Evolutionary conservation across 2,797 vertebrate genomes (phyloP).

Genomic region (Melanotaenia parkinsoni): DNA sequence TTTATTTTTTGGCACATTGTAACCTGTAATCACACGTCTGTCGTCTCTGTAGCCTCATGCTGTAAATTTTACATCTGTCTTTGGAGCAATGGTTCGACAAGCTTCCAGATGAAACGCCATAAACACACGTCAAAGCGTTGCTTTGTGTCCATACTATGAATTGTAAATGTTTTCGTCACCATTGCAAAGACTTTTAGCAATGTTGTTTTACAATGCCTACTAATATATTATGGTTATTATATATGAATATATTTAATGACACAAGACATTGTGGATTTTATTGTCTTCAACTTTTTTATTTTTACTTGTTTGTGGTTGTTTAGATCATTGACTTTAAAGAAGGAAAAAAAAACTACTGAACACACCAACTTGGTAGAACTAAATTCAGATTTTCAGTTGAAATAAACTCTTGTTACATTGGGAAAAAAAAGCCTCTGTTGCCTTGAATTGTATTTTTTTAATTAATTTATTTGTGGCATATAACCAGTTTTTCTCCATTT

Average conservation of each 20-base stretch:
- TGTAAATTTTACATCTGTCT: constrained; percentile 72
- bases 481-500: background rate
- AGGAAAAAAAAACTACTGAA: constrained; percentile 92
- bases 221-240: constrained; percentile 99
- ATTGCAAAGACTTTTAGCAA: constrained; percentile 87
- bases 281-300: constrained; percentile 76
- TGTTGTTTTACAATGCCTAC: constrained; percentile 96
- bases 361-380: constrained; percentile 90
- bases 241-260: constrained; percentile 99
- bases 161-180: constrained; percentile 95
- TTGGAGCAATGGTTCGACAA: constrained; percentile 63
- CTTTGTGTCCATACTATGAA: constrained; percentile 92
- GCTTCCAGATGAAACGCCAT: constrained; percentile 51
- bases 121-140: constrained; percentile 72
- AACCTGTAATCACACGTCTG: constrained; percentile 58
- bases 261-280: constrained; percentile 94
- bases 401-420: constrained; percentile 93
- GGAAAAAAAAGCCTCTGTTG: constrained; percentile 48
- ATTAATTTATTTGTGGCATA: background rate
- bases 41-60: constrained; percentile 64
- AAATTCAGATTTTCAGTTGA: constrained; percentile 91
- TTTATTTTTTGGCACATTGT: constrained; percentile 48
- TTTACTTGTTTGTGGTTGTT: constrained; percentile 79
- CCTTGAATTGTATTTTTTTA: constrained; percentile 6
- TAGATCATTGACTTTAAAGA: constrained; percentile 90